Evolutionary conservation across 2,113 vertebrate species (phyloP).

Genomic region (Sinocyclocheilus anshuiensis): DNA sequence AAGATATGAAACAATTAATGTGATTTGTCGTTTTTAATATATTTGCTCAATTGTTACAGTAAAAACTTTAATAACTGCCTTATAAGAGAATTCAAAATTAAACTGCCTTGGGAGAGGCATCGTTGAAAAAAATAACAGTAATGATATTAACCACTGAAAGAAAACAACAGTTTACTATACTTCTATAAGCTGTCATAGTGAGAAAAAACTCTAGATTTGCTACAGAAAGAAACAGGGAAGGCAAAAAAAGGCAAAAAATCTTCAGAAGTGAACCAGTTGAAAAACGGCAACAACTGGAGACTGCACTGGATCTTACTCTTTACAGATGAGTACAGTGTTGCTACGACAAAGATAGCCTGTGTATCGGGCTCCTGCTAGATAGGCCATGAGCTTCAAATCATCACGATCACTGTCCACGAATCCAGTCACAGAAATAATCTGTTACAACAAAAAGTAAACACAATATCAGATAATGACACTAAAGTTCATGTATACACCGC

Average conservation of each 20-base stretch:
- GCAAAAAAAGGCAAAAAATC: neutral
- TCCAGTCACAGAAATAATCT: slow-evolving; percentile 97
- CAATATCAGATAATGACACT: neutral
- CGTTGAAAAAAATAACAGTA: no score
- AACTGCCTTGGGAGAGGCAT: neutral
- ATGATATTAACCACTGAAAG: neutral
- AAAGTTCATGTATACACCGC: neutral
- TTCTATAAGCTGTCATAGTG: neutral
- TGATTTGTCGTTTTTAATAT: neutral
- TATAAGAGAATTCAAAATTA: neutral
- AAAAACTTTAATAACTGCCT: neutral
- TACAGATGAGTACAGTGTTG: slow-evolving; percentile 97
- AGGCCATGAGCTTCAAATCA: slow-evolving; percentile 95
- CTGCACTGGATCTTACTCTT: slow-evolving; percentile 81
- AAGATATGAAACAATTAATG: neutral
- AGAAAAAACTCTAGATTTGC: neutral
- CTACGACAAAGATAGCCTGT: slow-evolving; percentile 95
- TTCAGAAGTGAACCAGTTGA: neutral
- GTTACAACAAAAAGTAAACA: neutral
- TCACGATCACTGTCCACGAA: slow-evolving; percentile 94
- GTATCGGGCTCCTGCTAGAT: slow-evolving; percentile 91
- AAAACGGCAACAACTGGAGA: neutral
- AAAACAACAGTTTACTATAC: neutral
- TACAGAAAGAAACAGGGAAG: neutral
- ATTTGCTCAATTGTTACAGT: neutral